Evolutionary conservation across 2,888 invertebrate genomes (phyloP), one percentile per base, ranked within the genome.

Genomic region (Hermaeophaga mercurialis): DNA sequence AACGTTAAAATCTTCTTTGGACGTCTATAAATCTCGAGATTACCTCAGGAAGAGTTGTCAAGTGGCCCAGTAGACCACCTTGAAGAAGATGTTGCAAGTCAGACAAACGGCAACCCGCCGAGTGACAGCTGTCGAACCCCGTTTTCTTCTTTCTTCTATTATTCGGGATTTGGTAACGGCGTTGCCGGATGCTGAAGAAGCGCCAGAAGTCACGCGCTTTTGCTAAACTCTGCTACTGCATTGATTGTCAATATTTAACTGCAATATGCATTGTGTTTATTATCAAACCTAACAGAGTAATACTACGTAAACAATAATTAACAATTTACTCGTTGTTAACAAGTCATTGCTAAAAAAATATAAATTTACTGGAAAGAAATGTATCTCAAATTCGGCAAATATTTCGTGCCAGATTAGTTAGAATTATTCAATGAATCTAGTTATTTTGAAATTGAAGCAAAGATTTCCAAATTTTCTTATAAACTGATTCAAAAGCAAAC

Each of bases 101-200:
- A 66, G 72, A 71, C 70, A 66, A 62, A 64, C 66, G 72, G 69
- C 72, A 66, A 72, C 71, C 72, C 70, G 70, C 64, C 69, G 72
- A 72, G 69, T 73, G 73, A 72, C 73, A 72, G 73, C 73, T 72
- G 70, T 73, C 72, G 56, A 59, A 59, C 55, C 50, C 19, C 31
- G 18, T 59, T 48, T 47, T 47, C 34, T 34, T 19, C 26, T 47
- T 22, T 54, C 26, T 31, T 39, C 39, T 26, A 12, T 44, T 36
- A 7, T 36, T 36, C 17, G 36, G 36, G 7, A 4, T 36, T 17
- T n/a, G 15, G 1, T n/a, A 2, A 12, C 33, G 33, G 33, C 14
- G 33, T 33, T 39, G 11, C 11, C 18, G 39, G 22, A 22, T 14
- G 8, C 12, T 22, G 22, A 22, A 14, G 24, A 41, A 36, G 36